These are phyloP conservation scores for Bradypodion ventrale DNA, from an alignment of 2,797 vertebrate species.

Conservation along the genomic window DNA sequence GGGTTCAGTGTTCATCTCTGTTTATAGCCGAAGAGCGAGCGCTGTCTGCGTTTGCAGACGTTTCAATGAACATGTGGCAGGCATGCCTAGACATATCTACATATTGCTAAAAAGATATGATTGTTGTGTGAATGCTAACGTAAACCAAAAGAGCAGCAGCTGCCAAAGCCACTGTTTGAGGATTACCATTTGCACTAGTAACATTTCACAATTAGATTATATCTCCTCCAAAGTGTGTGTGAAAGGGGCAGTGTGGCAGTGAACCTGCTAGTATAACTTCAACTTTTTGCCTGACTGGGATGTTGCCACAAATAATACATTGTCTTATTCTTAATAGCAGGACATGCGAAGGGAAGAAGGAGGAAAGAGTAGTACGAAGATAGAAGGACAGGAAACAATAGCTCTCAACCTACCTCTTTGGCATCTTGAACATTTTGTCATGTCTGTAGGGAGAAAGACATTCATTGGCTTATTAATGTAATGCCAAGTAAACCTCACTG, in stretches of 20 bases:
- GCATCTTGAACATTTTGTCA: constrained; percentile 84
- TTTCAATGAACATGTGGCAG: too few relatives aligned
- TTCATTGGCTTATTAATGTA: constrained; percentile 31
- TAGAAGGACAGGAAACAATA: constrained; percentile 33
- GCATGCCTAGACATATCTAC: too few relatives aligned
- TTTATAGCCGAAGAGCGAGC: too few relatives aligned
- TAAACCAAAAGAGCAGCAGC: background rate
- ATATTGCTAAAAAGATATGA: background rate
- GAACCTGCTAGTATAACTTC: background rate
- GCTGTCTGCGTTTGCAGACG: too few relatives aligned
- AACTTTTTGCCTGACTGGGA: constrained; percentile 17
- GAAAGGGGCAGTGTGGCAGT: background rate
- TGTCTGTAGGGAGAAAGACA: constrained; percentile 79
- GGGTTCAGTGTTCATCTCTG: too few relatives aligned
- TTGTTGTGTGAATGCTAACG: background rate
- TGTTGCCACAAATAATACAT: background rate
- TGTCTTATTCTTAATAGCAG: constrained; percentile 9
- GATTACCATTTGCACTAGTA: background rate
- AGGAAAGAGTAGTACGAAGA: constrained; percentile 12
- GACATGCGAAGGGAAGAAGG: constrained; percentile 14
- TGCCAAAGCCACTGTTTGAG: background rate
- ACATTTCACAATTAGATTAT: constrained; percentile 18
- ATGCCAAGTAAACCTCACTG: background rate
- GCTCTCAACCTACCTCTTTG: constrained; percentile 84
- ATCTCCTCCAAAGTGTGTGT: background rate